Conservation (phyloP, 2,888 invertebrate genomes). For the Macrostomum cliftonense region DNA sequence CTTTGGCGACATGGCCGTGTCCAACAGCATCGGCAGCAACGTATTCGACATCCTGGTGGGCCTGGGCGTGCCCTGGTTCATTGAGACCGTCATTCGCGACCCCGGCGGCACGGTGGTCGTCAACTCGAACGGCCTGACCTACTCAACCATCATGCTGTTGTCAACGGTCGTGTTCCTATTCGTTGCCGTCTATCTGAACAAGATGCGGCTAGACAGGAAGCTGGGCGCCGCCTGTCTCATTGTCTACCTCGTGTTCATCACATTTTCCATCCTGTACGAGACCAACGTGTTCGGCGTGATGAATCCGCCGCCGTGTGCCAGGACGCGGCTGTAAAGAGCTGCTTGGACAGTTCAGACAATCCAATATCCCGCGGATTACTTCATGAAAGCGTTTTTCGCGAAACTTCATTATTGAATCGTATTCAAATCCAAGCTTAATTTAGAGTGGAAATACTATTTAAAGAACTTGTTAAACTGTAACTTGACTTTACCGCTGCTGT, state of each 20-base stretch:
- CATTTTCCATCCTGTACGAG: conserved; percentile 58
- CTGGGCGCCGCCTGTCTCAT: conserved; percentile 50
- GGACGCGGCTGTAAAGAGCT: background rate
- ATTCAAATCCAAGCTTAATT: no score
- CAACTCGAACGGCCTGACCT: conserved; percentile 59
- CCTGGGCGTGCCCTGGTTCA: conserved; percentile 31
- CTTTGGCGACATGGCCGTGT: conserved; percentile 33
- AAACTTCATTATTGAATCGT: no score
- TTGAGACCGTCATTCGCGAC: conserved; percentile 19
- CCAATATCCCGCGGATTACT: no score
- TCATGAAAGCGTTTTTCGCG: no score
- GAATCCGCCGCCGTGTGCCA: conserved; percentile 58
- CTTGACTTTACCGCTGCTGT: no score
- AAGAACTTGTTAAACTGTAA: no score
- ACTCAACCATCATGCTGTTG: conserved; percentile 58
- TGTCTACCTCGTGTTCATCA: conserved; percentile 53
- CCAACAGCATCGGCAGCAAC: conserved; percentile 33
- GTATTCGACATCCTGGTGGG: conserved; percentile 32
- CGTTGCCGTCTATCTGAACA: conserved; percentile 49
- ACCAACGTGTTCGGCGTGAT: conserved; percentile 71
- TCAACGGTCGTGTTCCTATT: conserved; percentile 54
- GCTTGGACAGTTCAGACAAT: no score
- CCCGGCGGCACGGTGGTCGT: conserved; percentile 51
- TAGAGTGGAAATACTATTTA: no score
- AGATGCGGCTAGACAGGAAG: conserved; percentile 46